phyloP scores from a whole-genome alignment of 1,140 invertebrate genomes.

The Aleiodes sp. region DNA sequence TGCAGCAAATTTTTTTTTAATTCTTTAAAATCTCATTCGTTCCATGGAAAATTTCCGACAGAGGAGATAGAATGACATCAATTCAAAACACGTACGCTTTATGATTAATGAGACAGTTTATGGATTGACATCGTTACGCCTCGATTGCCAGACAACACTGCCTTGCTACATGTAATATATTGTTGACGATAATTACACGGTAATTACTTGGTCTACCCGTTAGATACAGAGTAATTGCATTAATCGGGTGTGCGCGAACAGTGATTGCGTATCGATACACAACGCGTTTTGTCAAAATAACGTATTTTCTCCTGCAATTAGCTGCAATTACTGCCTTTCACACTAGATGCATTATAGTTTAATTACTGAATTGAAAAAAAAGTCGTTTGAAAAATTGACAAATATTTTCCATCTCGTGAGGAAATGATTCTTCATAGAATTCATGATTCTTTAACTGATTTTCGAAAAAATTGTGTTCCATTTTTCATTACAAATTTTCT shows the following conservation, averaged over 20 bases:
- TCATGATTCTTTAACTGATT: too few species aligned
- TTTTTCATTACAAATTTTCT: too few species aligned
- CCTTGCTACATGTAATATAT: conserved; percentile 25
- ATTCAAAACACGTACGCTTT: neutral
- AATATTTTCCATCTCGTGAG: neutral
- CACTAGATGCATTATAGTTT: neutral
- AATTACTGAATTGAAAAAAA: neutral
- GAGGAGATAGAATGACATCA: neutral
- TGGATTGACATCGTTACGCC: conserved; percentile 3
- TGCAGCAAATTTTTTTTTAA: neutral
- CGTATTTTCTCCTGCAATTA: conserved; percentile 27
- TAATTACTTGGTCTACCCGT: conserved; percentile 34
- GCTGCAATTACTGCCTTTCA: conserved; percentile 17
- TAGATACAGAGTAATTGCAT: conserved; percentile 39
- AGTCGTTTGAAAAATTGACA: neutral
- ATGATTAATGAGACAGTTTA: conserved; percentile 42
- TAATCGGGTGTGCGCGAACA: conserved; percentile 33
- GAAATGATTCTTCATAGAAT: neutral
- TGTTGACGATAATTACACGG: conserved; percentile 38
- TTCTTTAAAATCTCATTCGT: neutral
- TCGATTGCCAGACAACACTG: neutral
- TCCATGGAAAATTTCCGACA: neutral
- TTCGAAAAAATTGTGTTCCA: too few species aligned
- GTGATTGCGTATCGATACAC: conserved; percentile 36
- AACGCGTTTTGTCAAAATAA: conserved; percentile 29